Conservation (phyloP, 1,140 invertebrate species). For the Protaetia brevitarsis region DNA sequence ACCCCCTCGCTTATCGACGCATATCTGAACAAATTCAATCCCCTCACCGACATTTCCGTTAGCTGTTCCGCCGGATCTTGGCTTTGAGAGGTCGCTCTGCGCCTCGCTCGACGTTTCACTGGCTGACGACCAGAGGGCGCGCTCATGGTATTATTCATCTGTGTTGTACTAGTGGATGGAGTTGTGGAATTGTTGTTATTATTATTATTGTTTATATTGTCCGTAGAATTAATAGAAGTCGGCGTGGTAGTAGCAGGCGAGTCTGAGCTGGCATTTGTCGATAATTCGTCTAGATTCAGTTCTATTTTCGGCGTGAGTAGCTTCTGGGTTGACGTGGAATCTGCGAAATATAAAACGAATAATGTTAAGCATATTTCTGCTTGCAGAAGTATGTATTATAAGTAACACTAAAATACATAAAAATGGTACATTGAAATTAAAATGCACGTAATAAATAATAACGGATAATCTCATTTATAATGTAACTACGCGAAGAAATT, state of each 20-base stretch:
- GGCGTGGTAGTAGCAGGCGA: conserved; percentile 49
- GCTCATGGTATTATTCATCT: conserved; percentile 43
- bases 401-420: no score
- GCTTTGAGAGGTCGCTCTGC: conserved; percentile 71
- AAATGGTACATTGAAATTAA: no score
- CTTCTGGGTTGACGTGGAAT: conserved; percentile 29
- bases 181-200: conserved; percentile 51
- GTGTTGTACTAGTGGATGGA: conserved; percentile 34
- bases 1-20: conserved; percentile 83
- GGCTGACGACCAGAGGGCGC: conserved; percentile 56
- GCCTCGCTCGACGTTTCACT: conserved; percentile 64
- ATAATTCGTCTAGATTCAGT: conserved; percentile 46
- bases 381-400: no score
- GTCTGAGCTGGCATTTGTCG: conserved; percentile 32
- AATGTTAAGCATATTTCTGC: no score
- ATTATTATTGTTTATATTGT: conserved; percentile 55
- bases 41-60: conserved; percentile 86
- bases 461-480: no score
- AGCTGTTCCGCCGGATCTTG: conserved; percentile 82
- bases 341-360: conserved; percentile 20
- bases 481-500: no score
- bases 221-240: conserved; percentile 32
- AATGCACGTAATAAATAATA: no score
- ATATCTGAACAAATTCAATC: conserved; percentile 84
- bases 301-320: conserved; percentile 38